Percentiles rank a stretch among this genome's conserved stretches.
These are phyloP conservation scores for Melieria crassipennis DNA, from an alignment of 2,888 invertebrate genomes.

Conservation along the genomic window DNA sequence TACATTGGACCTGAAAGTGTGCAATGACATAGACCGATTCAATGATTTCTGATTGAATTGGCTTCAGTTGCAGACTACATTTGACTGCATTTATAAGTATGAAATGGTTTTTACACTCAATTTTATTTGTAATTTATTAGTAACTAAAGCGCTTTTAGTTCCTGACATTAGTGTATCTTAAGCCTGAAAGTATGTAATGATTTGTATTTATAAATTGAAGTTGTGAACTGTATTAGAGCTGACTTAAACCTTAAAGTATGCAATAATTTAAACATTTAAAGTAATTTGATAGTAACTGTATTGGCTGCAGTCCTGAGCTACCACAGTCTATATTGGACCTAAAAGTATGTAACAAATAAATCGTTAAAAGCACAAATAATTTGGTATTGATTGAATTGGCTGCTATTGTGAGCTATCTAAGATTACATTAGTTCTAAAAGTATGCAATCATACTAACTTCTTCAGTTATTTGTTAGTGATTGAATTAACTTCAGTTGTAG, in stretches of 20 bases:
- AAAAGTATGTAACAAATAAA: neutral
- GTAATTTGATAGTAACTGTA: neutral
- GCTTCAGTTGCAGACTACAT: too few relatives aligned
- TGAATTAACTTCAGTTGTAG: too few relatives aligned
- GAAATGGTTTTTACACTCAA: too few relatives aligned
- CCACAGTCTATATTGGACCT: neutral
- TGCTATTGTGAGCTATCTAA: neutral
- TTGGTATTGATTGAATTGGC: neutral
- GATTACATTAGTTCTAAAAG: neutral
- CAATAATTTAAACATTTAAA: neutral
- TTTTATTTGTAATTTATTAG: too few relatives aligned
- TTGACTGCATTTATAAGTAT: too few relatives aligned
- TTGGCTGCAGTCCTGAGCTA: neutral
- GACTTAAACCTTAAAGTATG: neutral
- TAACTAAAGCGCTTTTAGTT: too few relatives aligned
- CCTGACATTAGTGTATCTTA: too few relatives aligned
- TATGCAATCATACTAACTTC: neutral
- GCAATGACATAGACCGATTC: neutral
- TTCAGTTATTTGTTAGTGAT: too few relatives aligned
- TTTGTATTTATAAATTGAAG: neutral
- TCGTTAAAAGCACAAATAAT: too few relatives aligned
- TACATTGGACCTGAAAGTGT: neutral
- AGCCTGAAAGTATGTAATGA: slow-evolving; percentile 4
- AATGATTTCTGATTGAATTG: too few relatives aligned
- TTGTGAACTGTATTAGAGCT: neutral